Base-by-base conservation (phyloP, 1,140 invertebrate genomes). In the Diachasma alloeum region DNA sequence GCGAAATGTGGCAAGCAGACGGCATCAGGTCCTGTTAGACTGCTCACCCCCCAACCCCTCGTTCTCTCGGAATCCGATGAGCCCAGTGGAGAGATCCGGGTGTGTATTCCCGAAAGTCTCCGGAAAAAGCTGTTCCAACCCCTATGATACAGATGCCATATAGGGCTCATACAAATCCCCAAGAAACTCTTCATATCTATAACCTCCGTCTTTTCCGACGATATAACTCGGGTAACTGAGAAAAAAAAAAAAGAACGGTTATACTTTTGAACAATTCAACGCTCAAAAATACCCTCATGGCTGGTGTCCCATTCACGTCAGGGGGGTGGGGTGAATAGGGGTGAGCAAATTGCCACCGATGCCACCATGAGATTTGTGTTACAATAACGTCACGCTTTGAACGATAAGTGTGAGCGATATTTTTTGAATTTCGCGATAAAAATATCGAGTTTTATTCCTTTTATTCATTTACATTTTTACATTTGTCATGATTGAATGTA, bases 261-360 rank as follows among this genome's bases (percentile, higher is more conserved):
- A 81, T 78, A 81, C 78, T 85, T 86, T 86, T 84, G 84, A 85
- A 85, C 83, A 85, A 85, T 85, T 83, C 83, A 75, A 59, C 78
- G 69, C 73, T 74, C 70, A 70, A 75, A 75, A 39, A 56, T 59
- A 67, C 72, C 26, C 24, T 79, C 72, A 63, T 37, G 69, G 63
- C 24, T 63, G 59, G 59, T 26, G 22, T 63, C n/a, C 31, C 31
- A 31, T 17, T 59, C 10, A 3, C 6, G 19, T n/a, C 10, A 17
- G 19, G n/a, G 53, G 39, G 42, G 31, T 22, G 36, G 17, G 74
- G 44, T 53, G 36, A 69, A 48, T 48, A 75, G 76, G 80, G 74
- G 71, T 76, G 39, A 80, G 56, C 73, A 78, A 79, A 81, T 82
- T 81, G 80, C 76, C 74, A 79, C 13, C 39, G 39, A 31, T 31